Conservation (phyloP, 92 coral and sea anemone species). For the Parazoanthus darwini region DNA sequence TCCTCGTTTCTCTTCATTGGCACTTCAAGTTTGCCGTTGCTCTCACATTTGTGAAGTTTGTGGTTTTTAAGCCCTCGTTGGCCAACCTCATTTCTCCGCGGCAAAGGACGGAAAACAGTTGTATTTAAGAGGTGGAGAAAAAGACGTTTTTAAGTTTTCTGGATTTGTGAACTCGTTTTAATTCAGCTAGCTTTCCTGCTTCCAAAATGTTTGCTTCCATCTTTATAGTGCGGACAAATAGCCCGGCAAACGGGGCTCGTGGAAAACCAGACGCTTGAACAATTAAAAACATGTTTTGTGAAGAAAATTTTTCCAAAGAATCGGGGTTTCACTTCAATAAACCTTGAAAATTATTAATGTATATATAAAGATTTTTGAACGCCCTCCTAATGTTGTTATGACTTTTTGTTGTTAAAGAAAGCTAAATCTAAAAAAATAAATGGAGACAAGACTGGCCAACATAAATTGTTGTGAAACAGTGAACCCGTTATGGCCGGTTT, state of each 20-base stretch:
- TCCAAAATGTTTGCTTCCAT: too few relatives aligned
- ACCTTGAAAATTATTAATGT: neutral
- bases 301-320: neutral
- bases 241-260: neutral
- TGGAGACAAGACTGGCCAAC: neutral
- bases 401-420: too few relatives aligned
- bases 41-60: neutral
- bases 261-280: neutral
- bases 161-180: too few relatives aligned
- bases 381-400: neutral
- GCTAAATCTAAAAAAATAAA: neutral
- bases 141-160: too few relatives aligned
- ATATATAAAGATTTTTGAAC: neutral
- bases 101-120: too few relatives aligned
- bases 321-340: neutral
- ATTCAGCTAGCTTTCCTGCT: too few relatives aligned
- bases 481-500: neutral
- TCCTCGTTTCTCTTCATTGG: neutral
- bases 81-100: too few relatives aligned
- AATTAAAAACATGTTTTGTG: neutral
- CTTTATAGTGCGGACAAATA: too few relatives aligned
- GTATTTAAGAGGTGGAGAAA: too few relatives aligned
- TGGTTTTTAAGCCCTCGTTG: neutral
- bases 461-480: too few relatives aligned
- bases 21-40: neutral